Conservation (phyloP, 2,888 invertebrate genomes). For the Panorpa germanica region DNA sequence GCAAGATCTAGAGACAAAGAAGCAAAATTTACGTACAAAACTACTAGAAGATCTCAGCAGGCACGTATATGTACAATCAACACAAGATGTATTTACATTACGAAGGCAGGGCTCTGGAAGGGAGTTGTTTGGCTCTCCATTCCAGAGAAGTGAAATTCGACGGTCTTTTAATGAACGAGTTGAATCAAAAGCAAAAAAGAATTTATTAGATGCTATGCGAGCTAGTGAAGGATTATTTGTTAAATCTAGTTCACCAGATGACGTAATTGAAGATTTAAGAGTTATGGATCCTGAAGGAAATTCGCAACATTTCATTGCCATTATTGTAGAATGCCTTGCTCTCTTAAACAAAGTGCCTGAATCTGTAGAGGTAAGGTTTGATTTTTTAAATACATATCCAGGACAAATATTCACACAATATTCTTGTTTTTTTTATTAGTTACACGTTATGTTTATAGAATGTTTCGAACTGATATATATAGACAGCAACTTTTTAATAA, state of each 20-base stretch:
- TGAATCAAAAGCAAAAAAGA: constrained; percentile 30
- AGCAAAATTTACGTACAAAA: constrained; percentile 43
- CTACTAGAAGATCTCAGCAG: constrained; percentile 50
- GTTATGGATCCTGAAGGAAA: constrained; percentile 37
- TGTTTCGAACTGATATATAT: neutral
- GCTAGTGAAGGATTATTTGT: neutral
- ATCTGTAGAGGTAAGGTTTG: constrained; percentile 49
- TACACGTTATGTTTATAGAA: too few relatives aligned
- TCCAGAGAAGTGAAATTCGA: constrained; percentile 36
- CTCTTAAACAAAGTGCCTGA: constrained; percentile 68
- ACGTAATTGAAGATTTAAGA: constrained; percentile 36
- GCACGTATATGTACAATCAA: constrained; percentile 47
- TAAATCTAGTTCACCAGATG: constrained; percentile 15
- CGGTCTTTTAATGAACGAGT: constrained; percentile 33
- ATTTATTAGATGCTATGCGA: constrained; percentile 35
- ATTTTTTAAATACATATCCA: constrained; percentile 4
- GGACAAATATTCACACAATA: constrained; percentile 6
- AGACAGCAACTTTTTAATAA: neutral
- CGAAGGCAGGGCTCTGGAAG: constrained; percentile 40
- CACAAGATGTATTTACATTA: constrained; percentile 28
- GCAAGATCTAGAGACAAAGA: constrained; percentile 41
- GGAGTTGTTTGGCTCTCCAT: constrained; percentile 24
- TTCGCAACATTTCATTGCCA: constrained; percentile 52
- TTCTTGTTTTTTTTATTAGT: constrained; percentile 7
- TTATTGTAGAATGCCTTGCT: constrained; percentile 70